Evolutionary conservation across 2,797 vertebrate genomes (phyloP).

Genomic region (Micrastur ruficollis): DNA sequence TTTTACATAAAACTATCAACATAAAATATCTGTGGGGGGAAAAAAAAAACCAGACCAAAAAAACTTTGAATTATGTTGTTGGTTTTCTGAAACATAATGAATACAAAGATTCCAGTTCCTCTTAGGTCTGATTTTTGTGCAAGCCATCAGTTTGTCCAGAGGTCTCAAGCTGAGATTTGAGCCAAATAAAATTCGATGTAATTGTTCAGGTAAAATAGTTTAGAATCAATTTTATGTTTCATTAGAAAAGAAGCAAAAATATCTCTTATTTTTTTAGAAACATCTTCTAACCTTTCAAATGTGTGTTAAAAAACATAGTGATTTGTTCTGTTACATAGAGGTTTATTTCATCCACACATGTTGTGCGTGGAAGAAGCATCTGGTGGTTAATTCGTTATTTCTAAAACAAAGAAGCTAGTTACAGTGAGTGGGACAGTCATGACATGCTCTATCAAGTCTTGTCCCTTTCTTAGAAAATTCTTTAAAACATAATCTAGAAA

Average conservation of each 20-base stretch:
- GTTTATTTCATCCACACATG: background rate
- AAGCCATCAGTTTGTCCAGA: background rate
- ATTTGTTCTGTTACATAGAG: background rate
- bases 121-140: background rate
- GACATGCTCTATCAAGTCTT: background rate
- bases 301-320: background rate
- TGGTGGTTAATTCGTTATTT: constrained; percentile 27
- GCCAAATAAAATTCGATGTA: background rate
- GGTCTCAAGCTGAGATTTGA: background rate
- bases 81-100: background rate
- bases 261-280: constrained; percentile 7
- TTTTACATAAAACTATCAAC: background rate
- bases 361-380: background rate
- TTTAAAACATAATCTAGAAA: background rate
- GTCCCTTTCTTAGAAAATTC: background rate
- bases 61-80: background rate
- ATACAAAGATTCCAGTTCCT: background rate
- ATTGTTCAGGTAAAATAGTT: background rate
- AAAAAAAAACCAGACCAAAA: background rate
- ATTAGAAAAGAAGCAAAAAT: background rate
- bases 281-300: constrained; percentile 16
- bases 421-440: background rate
- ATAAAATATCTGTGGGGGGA: background rate
- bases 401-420: constrained; percentile 28
- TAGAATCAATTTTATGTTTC: background rate